Base-by-base conservation (phyloP, 2,113 vertebrate species). In the Ailurus styani region DNA sequence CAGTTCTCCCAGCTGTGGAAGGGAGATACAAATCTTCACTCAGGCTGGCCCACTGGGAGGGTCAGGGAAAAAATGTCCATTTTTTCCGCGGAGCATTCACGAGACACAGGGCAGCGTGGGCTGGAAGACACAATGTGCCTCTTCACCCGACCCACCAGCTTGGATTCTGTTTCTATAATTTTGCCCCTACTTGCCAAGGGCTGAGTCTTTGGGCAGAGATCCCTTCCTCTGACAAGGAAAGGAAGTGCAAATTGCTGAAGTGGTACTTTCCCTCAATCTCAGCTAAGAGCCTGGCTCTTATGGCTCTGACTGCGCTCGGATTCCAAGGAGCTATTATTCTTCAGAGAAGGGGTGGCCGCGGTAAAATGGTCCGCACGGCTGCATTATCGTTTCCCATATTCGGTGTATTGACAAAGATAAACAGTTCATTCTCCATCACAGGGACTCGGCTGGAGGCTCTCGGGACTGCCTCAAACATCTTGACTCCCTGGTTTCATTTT, bases 271-370 rank as follows among this genome's bases (percentile, higher is more conserved):
- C 50, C 89, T 90, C 50, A 2, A 3, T 66, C 95, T 92, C 92
- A 37, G 95, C 93, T 83, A 52, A 98, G 96, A 95, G 97, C 90
- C 83, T 85, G 14, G 62, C 90, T 96, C 96, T 96, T 77, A 90
- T 15, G 91, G 31, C 78, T 50, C 20, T 57, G 52, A 45, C 93
- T 47, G 34, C 7, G 0, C 89, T 66, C 70, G 93, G 94, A 90
- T 90, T 96, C 94, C 68, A 97, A 93, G 87, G 66, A 98, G 96
- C 90, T 70, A 23, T 78, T 55, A 94, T 77, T 66, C 94, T 81
- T 91, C 37, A 75, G 72, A 68, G 78, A 27, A 4, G 64, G 62
- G 62, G 50, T 47, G 79, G 10, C 29, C 70, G 64, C 11, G 57
- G 60, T 82, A 40, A 57, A 88, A 17, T 29, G 68, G 37, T 31